Base-by-base conservation (phyloP, 2,888 invertebrate species). In the Xanthorhoe designata region DNA sequence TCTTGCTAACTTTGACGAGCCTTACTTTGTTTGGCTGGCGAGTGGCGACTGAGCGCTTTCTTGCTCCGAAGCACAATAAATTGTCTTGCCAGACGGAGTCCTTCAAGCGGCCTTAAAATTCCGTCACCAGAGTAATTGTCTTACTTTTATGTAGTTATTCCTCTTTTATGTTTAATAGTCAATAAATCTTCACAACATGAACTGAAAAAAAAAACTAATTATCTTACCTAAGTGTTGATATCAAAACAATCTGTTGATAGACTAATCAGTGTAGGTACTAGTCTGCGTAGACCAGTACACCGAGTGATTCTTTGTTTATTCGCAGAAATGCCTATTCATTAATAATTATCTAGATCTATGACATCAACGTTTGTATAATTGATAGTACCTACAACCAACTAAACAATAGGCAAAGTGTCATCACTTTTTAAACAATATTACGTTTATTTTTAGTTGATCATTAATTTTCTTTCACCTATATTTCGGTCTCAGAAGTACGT, bases 381-480 rank as follows among this genome's bases (percentile, higher is more conserved):
- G n/a, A n/a, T n/a, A n/a, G n/a, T 13, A 45, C 2, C 15, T 47
- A 47, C 47, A 47, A 47, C 13, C 17, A 29, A 51, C 6, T n/a
- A 3, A 51, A 51, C 51, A 24, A 24, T 51, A 51, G 51, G 24
- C 4, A n/a, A 50, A 50, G 1, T 18, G 13, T 4, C 19, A 10
- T 32, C 32, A 24, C 13, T 51, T 51, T 51, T 13, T 24, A 13
- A 51, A 24, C 24, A 19, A 51, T 51, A 24, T 51, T 51, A 13
- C 51, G 24, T 32, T 47, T 54, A 54, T 54, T 38, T n/a, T 24
- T 15, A 24, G 54, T 51, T 4, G 32, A 38, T 35, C 38, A 51
- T 52, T 54, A 54, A 53, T 53, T 59, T 59, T 51, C 50, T 38
- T 59, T 51, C 42, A 59, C 58, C 53, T 54, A 32, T 19, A 54